These are phyloP conservation scores for Varanus komodoensis DNA, from an alignment of 2,113 vertebrate species.

Conservation along the genomic window DNA sequence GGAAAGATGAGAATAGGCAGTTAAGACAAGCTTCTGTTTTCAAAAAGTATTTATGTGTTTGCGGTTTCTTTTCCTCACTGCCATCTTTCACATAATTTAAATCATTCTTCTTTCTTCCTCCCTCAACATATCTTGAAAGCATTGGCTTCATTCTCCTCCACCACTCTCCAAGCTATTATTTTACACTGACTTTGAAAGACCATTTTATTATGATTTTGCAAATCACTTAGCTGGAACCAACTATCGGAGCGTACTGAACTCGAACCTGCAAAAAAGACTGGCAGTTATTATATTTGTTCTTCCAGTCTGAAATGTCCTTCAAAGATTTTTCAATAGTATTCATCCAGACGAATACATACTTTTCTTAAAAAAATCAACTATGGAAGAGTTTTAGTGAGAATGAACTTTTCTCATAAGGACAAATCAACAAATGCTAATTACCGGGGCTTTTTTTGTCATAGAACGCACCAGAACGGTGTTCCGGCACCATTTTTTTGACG, in stretches of 20 bases:
- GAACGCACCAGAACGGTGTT: too few species aligned
- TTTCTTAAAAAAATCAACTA: neutral
- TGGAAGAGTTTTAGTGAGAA: neutral
- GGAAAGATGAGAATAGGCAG: neutral
- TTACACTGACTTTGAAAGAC: conserved; percentile 37
- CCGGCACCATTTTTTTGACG: too few species aligned
- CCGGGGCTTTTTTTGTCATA: neutral
- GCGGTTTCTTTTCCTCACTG: neutral
- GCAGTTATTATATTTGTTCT: neutral
- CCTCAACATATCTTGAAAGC: conserved; percentile 25
- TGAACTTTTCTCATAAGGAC: neutral
- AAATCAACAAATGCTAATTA: neutral
- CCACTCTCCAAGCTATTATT: conserved; percentile 24
- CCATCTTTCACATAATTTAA: conserved; percentile 1
- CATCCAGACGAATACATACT: neutral
- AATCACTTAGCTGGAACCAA: conserved; percentile 39
- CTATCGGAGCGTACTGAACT: neutral
- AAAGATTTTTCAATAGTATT: conserved; percentile 3
- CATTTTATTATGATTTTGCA: conserved; percentile 32
- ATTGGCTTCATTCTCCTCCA: conserved; percentile 24
- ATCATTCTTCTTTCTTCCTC: neutral
- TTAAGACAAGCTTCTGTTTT: neutral
- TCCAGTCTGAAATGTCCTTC: conserved; percentile 34
- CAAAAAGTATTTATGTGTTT: neutral
- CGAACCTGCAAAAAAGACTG: neutral